These are phyloP conservation scores for Chiloscyllium punctatum DNA, from an alignment of 2,797 vertebrate species.

Conservation along the genomic window DNA sequence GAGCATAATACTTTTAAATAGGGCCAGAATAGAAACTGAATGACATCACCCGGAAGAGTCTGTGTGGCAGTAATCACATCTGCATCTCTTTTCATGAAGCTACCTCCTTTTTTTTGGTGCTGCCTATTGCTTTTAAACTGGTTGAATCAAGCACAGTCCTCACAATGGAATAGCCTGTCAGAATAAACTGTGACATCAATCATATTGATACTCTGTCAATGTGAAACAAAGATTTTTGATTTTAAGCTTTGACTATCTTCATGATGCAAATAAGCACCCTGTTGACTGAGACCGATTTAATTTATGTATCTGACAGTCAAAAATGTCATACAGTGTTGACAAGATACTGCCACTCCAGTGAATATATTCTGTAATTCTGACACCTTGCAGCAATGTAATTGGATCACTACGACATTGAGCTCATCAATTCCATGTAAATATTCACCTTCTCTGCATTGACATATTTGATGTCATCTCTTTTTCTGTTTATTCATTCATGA, in stretches of 20 bases:
- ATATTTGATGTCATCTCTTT: background rate
- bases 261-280: background rate
- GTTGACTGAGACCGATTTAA: background rate
- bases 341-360: background rate
- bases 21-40: constrained; percentile 8
- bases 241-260: background rate
- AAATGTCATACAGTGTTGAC: background rate
- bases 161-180: background rate
- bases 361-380: background rate
- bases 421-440: background rate
- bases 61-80: constrained; percentile 25
- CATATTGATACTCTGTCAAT: background rate
- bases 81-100: constrained; percentile 6
- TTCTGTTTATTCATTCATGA: no score
- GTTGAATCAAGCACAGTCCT: background rate
- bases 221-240: background rate
- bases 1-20: constrained; percentile 28
- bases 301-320: background rate
- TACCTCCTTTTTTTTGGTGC: background rate
- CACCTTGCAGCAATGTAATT: background rate
- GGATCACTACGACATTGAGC: background rate
- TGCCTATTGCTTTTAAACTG: background rate
- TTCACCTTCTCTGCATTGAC: background rate
- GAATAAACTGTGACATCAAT: background rate
- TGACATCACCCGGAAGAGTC: constrained; percentile 32